Conservation (phyloP, 2,113 vertebrate genomes). For the Gobio gobio region DNA sequence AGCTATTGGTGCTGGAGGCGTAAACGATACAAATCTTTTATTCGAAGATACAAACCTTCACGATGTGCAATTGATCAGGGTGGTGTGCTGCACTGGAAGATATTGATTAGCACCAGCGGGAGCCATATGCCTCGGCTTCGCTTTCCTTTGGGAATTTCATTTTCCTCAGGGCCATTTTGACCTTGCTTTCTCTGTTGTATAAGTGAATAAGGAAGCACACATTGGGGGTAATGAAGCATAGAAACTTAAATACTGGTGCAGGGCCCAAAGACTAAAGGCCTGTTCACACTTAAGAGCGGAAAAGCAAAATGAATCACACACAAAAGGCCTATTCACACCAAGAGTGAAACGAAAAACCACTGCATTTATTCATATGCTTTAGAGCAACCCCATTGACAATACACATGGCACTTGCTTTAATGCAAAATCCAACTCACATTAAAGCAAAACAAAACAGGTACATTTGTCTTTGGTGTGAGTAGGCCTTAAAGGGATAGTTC, state of each 20-base stretch:
- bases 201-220: conserved; percentile 42
- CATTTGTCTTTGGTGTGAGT: not conserved
- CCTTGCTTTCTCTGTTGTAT: conserved; percentile 36
- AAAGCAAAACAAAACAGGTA: not conserved
- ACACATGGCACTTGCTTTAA: not conserved
- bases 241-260: conserved; percentile 37
- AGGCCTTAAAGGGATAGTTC: not conserved
- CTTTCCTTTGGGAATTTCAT: conserved; percentile 37
- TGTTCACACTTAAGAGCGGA: not conserved
- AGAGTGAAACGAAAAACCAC: not conserved
- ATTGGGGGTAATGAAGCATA: conserved; percentile 49
- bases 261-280: conserved; percentile 30
- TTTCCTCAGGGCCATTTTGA: conserved; percentile 33
- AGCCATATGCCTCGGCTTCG: not conserved
- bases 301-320: not conserved
- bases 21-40: conserved; percentile 28
- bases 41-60: conserved; percentile 27
- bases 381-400: not conserved
- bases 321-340: not conserved
- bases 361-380: not conserved
- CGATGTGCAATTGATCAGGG: conserved; percentile 5
- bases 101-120: not conserved
- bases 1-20: not conserved
- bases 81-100: not conserved
- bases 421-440: not conserved